A percentile compares a stretch with the other conserved stretches of the same genome.
Conservation (phyloP, 2,113 vertebrate species). For the Seriola aureovittata region DNA sequence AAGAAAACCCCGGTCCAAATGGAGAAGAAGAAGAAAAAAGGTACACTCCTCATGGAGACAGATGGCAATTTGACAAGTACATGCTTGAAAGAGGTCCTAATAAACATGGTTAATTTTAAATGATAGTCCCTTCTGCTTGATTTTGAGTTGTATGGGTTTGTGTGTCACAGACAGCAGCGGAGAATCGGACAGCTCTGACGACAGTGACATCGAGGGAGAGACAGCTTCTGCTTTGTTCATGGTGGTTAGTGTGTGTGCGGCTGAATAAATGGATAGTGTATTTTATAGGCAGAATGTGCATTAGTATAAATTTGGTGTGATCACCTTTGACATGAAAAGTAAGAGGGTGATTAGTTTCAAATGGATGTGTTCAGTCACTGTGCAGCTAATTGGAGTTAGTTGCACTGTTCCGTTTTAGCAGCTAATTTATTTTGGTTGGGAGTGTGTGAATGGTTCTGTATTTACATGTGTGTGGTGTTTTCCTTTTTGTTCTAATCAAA, state of each 20-base stretch:
- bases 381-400: neutral
- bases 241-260: slow-evolving; percentile 78
- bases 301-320: neutral
- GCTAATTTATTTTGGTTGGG: neutral
- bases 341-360: neutral
- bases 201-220: slow-evolving; percentile 93
- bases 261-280: neutral
- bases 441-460: neutral
- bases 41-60: slow-evolving; percentile 51
- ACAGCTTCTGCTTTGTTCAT: slow-evolving; percentile 93
- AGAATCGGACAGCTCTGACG: slow-evolving; percentile 93
- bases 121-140: neutral
- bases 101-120: neutral
- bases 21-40: slow-evolving; percentile 92
- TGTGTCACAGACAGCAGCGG: slow-evolving; percentile 90
- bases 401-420: neutral
- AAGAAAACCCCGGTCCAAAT: slow-evolving; percentile 89
- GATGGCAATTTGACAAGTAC: neutral
- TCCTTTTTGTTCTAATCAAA: neutral
- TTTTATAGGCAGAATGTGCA: neutral
- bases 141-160: neutral
- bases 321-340: neutral
- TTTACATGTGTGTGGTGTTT: neutral
- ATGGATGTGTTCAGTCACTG: neutral
- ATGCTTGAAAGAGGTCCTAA: neutral